phyloP scores from a whole-genome alignment of 1,140 invertebrate species.

The Brachystomella parvula region DNA sequence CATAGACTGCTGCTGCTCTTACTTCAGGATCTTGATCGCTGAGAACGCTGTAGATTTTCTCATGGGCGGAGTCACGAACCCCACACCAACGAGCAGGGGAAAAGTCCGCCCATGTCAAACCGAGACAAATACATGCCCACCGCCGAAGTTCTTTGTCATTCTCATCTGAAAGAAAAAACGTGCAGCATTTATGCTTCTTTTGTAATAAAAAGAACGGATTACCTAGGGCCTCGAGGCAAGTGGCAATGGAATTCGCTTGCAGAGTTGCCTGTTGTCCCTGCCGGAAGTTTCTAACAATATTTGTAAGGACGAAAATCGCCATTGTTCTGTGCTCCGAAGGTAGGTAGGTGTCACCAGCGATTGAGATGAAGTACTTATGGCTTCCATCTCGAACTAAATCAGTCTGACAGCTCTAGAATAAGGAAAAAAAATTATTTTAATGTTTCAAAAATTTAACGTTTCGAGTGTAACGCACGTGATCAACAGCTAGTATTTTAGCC shows the following conservation, averaged over 20 bases:
- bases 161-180: conserved; percentile 44
- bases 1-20: conserved; percentile 79
- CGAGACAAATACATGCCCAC: conserved; percentile 89
- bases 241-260: conserved; percentile 75
- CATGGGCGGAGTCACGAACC: conserved; percentile 88
- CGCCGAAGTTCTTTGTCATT: conserved; percentile 62
- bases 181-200: conserved; percentile 37
- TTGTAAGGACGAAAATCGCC: conserved; percentile 83
- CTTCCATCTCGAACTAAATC: conserved; percentile 92
- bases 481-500: conserved; percentile 97
- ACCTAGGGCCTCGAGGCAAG: conserved; percentile 62
- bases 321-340: conserved; percentile 77
- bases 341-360: conserved; percentile 75
- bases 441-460: conserved; percentile 19
- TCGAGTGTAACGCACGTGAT: conserved; percentile 60
- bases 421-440: conserved; percentile 23
- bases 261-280: conserved; percentile 79
- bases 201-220: too few relatives aligned
- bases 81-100: conserved; percentile 91
- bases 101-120: conserved; percentile 87
- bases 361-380: conserved; percentile 87
- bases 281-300: conserved; percentile 81
- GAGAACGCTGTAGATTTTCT: conserved; percentile 76
- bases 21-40: conserved; percentile 78
- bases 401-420: conserved; percentile 75